Base-by-base conservation (phyloP, 2,888 invertebrate species). In the Andrena bicolor region DNA sequence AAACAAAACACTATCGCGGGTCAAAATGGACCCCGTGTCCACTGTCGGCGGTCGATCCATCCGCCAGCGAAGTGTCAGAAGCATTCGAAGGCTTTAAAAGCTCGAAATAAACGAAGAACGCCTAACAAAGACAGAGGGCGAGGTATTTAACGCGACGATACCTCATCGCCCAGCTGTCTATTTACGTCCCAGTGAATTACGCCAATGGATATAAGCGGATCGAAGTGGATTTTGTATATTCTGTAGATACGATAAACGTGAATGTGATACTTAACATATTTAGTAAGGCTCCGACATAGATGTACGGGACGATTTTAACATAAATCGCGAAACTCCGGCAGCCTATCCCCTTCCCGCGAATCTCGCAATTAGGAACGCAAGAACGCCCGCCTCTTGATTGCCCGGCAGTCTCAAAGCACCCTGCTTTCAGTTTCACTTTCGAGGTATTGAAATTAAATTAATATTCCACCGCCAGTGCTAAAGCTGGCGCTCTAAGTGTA, bases 191-290 rank as follows among this genome's bases (percentile, higher is more conserved):
- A 71, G 77, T 78, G 83, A 78, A 74, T 28, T 41, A 70, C 60
- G 70, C 69, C 63, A 69, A 63, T 53, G 26, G 66, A 61, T 41
- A 74, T 63, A 60, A 73, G 70, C 70, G 70, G 72, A 70, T 65
- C 75, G 60, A 71, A 75, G 60, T 77, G 80, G 73, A 83, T 73
- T 87, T 90, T 93, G 92, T 93, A 93, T 89, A 93, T 92, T 90
- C 87, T 93, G 93, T 93, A 93, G 92, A 93, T 93, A 93, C 83
- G 90, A 90, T 92, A 90, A 91, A 91, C 91, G 90, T 92, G 91
- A 92, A 92, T 92, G 93, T 92, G 93, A 93, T 93, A 93, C 88
- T 90, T 91, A 92, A 91, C 91, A 91, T 92, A 91, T 91, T 88
- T 90, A 91, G 91, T 92, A 91, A 91, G 90, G 90, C 89, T 87